These are phyloP conservation scores for Netelia virgata DNA, from an alignment of 2,888 invertebrate species.

Conservation along the genomic window DNA sequence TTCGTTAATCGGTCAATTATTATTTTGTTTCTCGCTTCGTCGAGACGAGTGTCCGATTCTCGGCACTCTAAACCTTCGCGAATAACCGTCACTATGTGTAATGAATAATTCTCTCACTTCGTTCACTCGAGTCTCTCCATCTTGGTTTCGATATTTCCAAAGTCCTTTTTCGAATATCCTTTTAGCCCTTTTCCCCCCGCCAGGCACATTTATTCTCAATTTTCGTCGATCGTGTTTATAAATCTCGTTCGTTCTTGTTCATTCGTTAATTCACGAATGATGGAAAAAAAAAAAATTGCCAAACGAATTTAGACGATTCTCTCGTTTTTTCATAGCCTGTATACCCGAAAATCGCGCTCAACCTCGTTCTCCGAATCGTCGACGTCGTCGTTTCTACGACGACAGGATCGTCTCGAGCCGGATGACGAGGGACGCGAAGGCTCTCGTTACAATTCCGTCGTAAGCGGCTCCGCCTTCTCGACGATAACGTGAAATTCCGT, in stretches of 20 bases:
- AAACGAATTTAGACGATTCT: constrained; percentile 11
- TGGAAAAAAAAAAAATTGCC: too few species aligned
- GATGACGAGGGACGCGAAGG: constrained; percentile 75
- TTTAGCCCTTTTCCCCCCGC: too few species aligned
- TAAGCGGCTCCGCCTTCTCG: constrained; percentile 93
- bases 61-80: too few species aligned
- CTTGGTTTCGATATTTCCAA: too few species aligned
- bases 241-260: not conserved
- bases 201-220: too few species aligned
- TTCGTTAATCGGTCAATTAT: constrained; percentile 2
- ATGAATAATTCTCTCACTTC: not conserved
- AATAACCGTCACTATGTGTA: constrained; percentile 24
- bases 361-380: constrained; percentile 56
- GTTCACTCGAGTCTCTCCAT: too few species aligned
- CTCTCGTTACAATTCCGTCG: constrained; percentile 90
- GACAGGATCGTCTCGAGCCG: constrained; percentile 68
- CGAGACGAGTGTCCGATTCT: too few species aligned
- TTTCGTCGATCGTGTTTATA: not conserved
- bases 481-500: constrained; percentile 95
- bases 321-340: constrained; percentile 72
- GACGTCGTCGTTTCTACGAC: constrained; percentile 63
- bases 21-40: not conserved
- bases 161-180: too few species aligned
- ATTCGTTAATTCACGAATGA: too few species aligned
- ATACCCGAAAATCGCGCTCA: constrained; percentile 72